Conservation (phyloP, 2,797 vertebrate species). For the Falco cherrug region DNA sequence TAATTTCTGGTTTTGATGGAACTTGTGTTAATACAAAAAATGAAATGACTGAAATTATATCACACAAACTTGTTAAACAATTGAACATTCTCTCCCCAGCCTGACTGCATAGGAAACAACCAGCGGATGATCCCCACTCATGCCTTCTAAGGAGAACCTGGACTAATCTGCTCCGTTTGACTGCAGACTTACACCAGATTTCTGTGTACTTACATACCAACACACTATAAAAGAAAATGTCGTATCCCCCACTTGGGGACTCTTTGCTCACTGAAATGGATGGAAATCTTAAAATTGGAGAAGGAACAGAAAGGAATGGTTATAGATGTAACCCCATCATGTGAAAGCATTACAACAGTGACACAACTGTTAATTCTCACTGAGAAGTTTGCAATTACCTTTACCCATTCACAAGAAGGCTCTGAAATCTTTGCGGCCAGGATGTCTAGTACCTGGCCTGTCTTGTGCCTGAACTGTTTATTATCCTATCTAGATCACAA, state of each 20-base stretch:
- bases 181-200: fast-evolving
- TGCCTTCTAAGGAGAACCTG: neutral
- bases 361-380: neutral
- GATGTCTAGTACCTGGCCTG: neutral
- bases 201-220: neutral
- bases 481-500: neutral
- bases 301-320: neutral
- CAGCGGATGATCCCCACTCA: neutral
- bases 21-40: neutral
- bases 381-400: neutral
- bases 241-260: neutral
- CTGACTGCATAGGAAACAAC: neutral
- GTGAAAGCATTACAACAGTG: neutral
- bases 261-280: neutral
- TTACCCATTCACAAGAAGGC: neutral
- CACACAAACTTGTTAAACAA: neutral
- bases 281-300: neutral
- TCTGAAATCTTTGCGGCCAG: neutral
- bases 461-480: neutral
- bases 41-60: neutral
- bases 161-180: neutral
- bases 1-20: neutral
- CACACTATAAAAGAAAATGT: neutral
- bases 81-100: fast-evolving
- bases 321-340: neutral